These are phyloP conservation scores for Allolobophora icterica DNA, from an alignment of 2,888 invertebrate species.

Conservation along the genomic window DNA sequence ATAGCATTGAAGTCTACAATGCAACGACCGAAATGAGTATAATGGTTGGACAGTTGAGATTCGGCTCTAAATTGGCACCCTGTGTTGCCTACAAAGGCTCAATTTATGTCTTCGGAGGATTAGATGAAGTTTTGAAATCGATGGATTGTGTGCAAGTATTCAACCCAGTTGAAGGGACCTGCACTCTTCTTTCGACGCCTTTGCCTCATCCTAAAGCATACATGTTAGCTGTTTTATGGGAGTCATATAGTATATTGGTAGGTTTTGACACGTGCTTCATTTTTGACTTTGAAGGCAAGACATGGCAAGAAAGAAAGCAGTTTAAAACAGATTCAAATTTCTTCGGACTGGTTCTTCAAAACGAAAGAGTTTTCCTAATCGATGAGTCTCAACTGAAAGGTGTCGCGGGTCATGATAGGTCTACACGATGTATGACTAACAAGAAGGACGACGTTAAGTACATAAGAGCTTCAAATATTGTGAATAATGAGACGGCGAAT, in stretches of 20 bases:
- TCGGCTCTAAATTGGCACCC: background rate
- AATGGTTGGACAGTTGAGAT: background rate
- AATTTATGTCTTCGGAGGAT: background rate
- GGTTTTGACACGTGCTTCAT: background rate
- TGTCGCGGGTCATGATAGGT: background rate
- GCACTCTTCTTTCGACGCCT: background rate
- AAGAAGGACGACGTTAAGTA: background rate
- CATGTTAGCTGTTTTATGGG: background rate
- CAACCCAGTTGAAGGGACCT: background rate
- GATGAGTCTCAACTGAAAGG: background rate
- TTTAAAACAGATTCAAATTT: background rate
- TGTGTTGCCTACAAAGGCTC: background rate
- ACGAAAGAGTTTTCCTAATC: background rate
- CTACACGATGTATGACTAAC: too few relatives aligned
- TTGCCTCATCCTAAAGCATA: background rate
- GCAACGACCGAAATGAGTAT: background rate
- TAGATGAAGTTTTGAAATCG: background rate
- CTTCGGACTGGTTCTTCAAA: background rate
- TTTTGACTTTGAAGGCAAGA: background rate
- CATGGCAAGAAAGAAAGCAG: background rate
- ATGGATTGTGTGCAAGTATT: background rate
- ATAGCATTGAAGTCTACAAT: background rate
- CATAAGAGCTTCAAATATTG: conserved; percentile 5
- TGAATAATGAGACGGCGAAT: background rate
- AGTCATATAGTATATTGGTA: background rate